A percentile compares a stretch with the other conserved stretches of the same genome.
These are phyloP conservation scores for Rhinogobius similis DNA, from an alignment of 2,113 vertebrate genomes.

Conservation along the genomic window DNA sequence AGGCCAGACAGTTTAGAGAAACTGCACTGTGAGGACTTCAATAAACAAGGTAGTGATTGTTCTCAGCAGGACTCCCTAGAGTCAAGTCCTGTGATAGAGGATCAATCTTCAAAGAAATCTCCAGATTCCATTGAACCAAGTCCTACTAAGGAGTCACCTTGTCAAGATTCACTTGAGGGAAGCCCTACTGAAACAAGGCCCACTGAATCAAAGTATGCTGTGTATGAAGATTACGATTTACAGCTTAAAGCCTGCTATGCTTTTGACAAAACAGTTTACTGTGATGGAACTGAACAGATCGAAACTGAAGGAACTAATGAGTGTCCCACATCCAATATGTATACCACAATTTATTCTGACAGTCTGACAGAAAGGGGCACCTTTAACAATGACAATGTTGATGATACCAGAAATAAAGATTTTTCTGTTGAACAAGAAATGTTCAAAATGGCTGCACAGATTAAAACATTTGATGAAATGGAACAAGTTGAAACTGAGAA, in stretches of 20 bases:
- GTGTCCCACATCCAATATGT: constrained; percentile 81
- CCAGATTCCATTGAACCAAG: constrained; percentile 97
- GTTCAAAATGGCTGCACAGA: constrained; percentile 98
- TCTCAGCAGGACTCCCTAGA: constrained; percentile 92
- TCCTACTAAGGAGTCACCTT: constrained; percentile 89
- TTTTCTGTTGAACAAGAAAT: constrained; percentile 95
- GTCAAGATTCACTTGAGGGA: constrained; percentile 90
- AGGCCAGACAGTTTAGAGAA: constrained; percentile 77
- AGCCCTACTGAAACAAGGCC: constrained; percentile 82
- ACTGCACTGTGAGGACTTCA: constrained; percentile 75
- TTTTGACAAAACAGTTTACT: constrained; percentile 43
- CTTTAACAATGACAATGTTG: constrained; percentile 70
- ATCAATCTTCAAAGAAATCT: constrained; percentile 90
- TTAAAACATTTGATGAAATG: constrained; percentile 94
- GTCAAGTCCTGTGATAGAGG: constrained; percentile 86
- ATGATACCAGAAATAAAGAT: constrained; percentile 75
- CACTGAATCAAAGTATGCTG: constrained; percentile 70
- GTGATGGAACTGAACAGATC: constrained; percentile 26
- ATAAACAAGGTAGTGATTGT: constrained; percentile 76
- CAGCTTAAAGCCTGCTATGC: constrained; percentile 73
- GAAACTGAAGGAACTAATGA: constrained; percentile 59
- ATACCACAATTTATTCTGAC: too few species aligned
- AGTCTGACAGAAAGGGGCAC: constrained; percentile 43
- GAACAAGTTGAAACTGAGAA: constrained; percentile 87
- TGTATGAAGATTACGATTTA: constrained; percentile 68